Evolutionary conservation across 2,113 vertebrate species (phyloP).

Genomic region (Dipodomys ordii): DNA sequence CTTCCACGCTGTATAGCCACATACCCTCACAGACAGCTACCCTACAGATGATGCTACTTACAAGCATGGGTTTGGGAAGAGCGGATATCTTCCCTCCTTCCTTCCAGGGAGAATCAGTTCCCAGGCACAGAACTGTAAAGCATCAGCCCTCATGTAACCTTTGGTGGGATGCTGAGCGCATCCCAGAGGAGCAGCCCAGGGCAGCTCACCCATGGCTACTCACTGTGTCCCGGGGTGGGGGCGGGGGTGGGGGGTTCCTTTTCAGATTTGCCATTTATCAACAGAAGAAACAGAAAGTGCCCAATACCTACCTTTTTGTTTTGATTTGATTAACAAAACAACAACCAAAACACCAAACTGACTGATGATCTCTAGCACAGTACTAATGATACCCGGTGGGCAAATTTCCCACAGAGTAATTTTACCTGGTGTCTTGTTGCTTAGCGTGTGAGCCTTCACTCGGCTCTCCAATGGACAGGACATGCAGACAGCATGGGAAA

Average conservation of each 20-base stretch:
- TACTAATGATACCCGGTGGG: not conserved
- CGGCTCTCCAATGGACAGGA: constrained; percentile 39
- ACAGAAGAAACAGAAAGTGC: not conserved
- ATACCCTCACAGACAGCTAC: not conserved
- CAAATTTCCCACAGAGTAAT: not conserved
- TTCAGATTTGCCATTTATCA: constrained; percentile 71
- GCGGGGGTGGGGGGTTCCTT: not conserved
- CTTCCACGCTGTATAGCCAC: not conserved
- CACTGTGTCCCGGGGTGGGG: too few relatives aligned
- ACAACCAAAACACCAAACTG: not conserved
- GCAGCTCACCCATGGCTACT: not conserved
- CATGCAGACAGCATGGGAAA: not conserved
- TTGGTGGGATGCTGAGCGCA: not conserved
- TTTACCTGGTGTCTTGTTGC: not conserved
- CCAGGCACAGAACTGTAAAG: not conserved
- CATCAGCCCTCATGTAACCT: not conserved
- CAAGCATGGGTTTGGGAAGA: not conserved
- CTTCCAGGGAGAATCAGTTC: not conserved
- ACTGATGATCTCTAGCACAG: constrained; percentile 10
- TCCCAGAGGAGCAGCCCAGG: not conserved
- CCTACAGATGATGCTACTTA: not conserved
- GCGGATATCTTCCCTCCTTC: not conserved
- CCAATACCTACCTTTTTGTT: not conserved
- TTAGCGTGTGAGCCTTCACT: constrained; percentile 27
- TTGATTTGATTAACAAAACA: not conserved